phyloP scores from a whole-genome alignment of 2,797 vertebrate species.

The Liasis olivaceus region DNA sequence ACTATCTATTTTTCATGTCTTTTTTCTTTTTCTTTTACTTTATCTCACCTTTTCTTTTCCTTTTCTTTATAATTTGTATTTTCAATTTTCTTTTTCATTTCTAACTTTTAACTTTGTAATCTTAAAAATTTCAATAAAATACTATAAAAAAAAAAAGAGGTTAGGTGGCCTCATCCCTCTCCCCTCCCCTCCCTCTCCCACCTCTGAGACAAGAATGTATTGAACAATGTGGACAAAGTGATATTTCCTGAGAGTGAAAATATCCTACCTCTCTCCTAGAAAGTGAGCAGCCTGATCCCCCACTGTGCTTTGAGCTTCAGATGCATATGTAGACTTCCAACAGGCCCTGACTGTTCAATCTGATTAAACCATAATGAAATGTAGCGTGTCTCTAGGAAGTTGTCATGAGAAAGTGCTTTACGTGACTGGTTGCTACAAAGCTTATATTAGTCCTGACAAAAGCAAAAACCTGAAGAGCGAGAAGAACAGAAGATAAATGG shows the following conservation, averaged over 20 bases:
- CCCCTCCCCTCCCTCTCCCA: neutral
- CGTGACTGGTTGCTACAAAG: neutral
- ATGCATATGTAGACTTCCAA: neutral
- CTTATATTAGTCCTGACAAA: neutral
- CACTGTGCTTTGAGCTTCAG: neutral
- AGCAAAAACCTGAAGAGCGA: neutral
- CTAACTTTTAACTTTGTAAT: no score
- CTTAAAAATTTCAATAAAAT: no score
- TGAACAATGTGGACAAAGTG: conserved; percentile 14
- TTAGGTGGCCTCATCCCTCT: no score
- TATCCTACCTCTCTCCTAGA: neutral
- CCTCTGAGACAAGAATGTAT: neutral
- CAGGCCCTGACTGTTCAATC: conserved; percentile 15
- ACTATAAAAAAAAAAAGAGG: no score
- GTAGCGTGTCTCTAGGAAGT: neutral
- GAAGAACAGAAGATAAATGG: neutral
- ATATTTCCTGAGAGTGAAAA: conserved; percentile 41
- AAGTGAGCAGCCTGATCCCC: conserved; percentile 9
- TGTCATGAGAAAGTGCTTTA: neutral
- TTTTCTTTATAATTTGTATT: no score
- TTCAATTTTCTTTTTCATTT: no score
- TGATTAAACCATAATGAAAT: neutral
- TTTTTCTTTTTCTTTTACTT: no score
- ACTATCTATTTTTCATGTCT: no score
- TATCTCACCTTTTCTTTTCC: no score